Percentiles rank a stretch among this genome's conserved stretches.
Conservation (phyloP, 37 sponge, comb jelly and placozoan species). For the Geodia barretti region DNA sequence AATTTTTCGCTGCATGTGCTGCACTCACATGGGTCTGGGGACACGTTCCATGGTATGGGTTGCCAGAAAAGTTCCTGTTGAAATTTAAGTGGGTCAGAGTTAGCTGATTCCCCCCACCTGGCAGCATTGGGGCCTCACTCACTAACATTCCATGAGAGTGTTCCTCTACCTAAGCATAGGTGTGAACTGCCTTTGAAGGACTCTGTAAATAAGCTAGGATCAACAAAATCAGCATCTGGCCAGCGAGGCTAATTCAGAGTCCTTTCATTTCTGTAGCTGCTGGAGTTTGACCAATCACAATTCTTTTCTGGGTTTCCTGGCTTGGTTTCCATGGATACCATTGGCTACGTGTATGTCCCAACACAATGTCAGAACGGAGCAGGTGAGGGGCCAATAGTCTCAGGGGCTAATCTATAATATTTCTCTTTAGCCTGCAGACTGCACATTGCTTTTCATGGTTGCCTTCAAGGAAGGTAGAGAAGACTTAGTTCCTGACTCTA, state of each 20-base stretch:
- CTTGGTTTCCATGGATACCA: conserved; percentile 39
- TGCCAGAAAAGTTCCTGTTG: too few species aligned
- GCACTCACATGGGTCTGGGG: too few species aligned
- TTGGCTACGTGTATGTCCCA: conserved; percentile 71
- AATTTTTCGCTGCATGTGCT: too few species aligned
- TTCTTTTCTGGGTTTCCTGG: conserved; percentile 30
- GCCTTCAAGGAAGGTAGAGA: conserved; percentile 74
- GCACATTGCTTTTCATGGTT: conserved; percentile 84
- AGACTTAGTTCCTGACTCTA: background rate
- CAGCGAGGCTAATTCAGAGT: background rate
- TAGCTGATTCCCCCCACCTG: too few species aligned
- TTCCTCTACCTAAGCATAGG: too few species aligned
- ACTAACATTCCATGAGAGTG: too few species aligned
- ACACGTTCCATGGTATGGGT: too few species aligned
- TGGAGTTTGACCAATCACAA: conserved; percentile 55
- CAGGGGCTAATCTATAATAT: background rate
- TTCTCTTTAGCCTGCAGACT: conserved; percentile 45
- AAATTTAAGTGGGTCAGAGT: too few species aligned
- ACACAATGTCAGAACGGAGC: conserved; percentile 31
- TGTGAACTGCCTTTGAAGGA: too few species aligned
- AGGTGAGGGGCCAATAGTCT: too few species aligned
- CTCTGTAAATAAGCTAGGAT: too few species aligned
- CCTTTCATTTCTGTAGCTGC: conserved; percentile 9
- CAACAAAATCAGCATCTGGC: background rate
- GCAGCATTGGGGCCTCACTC: too few species aligned